Conservation (phyloP, 2,888 invertebrate species). For the Eumerus sabulonum region DNA sequence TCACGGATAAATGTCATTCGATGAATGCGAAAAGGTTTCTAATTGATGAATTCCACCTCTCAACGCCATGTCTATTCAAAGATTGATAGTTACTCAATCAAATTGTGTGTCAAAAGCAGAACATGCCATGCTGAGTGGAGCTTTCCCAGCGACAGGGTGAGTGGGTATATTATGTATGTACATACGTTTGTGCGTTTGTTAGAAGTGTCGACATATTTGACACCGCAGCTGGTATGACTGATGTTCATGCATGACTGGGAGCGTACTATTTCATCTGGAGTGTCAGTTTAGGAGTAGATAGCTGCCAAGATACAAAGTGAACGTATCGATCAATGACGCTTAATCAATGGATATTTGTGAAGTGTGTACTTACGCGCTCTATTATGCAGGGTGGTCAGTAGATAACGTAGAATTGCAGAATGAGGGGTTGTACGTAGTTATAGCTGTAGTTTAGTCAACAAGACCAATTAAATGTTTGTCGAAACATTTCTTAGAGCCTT, state of each 20-base stretch:
- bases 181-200: not conserved
- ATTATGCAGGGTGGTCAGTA: too few relatives aligned
- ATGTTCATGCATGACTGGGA: not conserved
- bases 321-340: too few relatives aligned
- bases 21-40: conserved; percentile 36
- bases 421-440: too few relatives aligned
- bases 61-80: conserved; percentile 33
- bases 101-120: conserved; percentile 55
- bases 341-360: too few relatives aligned
- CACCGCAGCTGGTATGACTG: conserved; percentile 43
- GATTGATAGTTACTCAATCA: conserved; percentile 59
- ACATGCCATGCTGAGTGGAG: conserved; percentile 8
- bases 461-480: too few relatives aligned
- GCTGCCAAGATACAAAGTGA: too few relatives aligned
- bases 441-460: too few relatives aligned
- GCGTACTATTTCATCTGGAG: too few relatives aligned
- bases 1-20: conserved; percentile 41
- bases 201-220: conserved; percentile 25
- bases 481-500: too few relatives aligned
- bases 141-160: not conserved
- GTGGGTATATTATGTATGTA: not conserved
- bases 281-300: too few relatives aligned
- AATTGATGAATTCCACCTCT: conserved; percentile 57
- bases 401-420: too few relatives aligned
- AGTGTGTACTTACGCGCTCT: too few relatives aligned